These are phyloP conservation scores for Pangasius djambal DNA, from an alignment of 2,797 vertebrate genomes.

Conservation along the genomic window DNA sequence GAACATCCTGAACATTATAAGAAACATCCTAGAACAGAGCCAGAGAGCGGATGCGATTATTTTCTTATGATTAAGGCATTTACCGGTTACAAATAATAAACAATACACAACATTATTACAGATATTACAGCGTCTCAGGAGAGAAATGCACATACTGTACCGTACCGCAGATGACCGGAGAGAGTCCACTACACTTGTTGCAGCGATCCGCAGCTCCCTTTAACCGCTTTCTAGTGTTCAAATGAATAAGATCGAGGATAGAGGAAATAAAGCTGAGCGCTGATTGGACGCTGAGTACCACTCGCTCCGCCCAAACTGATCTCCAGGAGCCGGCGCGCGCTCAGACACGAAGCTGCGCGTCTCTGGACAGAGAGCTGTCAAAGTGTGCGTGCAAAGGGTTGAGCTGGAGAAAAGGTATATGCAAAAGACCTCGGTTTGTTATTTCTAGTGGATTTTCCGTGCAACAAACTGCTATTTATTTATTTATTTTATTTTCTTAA, in stretches of 20 bases:
- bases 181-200: slow-evolving; percentile 50
- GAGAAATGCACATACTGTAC: neutral
- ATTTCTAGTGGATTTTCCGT: neutral
- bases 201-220: neutral
- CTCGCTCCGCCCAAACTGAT: neutral
- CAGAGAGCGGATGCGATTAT: neutral
- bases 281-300: slow-evolving; percentile 51
- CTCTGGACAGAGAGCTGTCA: neutral
- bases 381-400: neutral
- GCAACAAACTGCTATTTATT: neutral
- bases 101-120: neutral
- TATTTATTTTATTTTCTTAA: neutral
- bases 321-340: neutral
- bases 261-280: slow-evolving; percentile 23
- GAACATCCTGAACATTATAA: too few species aligned
- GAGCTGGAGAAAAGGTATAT: too few species aligned
- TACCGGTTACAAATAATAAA: neutral
- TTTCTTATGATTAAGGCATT: neutral
- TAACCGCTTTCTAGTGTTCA: slow-evolving; percentile 24
- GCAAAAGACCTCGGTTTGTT: neutral
- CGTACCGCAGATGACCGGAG: neutral
- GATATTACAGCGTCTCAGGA: too few species aligned
- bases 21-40: neutral
- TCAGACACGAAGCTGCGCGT: neutral
- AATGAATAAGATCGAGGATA: slow-evolving; percentile 14